Percentiles rank a stretch among this genome's conserved stretches.
Evolutionary conservation across 2,113 vertebrate species (phyloP).

Genomic region (Zosterops hypoxanthus): DNA sequence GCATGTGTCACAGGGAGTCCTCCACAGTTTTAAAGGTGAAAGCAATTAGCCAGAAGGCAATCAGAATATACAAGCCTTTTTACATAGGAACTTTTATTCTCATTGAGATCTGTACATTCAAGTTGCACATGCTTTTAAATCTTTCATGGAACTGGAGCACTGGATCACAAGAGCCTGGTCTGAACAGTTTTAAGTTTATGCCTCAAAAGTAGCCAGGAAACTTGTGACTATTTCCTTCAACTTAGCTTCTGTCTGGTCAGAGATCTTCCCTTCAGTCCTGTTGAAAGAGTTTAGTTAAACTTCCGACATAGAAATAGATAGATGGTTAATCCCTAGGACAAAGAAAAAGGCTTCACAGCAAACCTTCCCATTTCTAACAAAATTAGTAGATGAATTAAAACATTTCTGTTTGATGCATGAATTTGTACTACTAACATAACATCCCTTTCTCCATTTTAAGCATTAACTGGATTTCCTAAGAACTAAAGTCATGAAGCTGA

Average conservation of each 20-base stretch:
- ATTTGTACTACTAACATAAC: neutral
- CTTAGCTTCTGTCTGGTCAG: slow-evolving; percentile 88
- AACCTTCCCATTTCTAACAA: neutral
- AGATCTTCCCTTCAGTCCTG: slow-evolving; percentile 92
- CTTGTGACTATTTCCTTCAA: slow-evolving; percentile 90
- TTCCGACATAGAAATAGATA: neutral
- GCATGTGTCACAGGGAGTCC: rapidly evolving
- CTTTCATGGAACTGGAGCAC: slow-evolving; percentile 68
- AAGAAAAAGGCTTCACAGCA: neutral
- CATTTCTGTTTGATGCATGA: neutral
- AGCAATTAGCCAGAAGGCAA: neutral
- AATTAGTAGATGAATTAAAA: neutral
- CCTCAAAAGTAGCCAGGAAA: slow-evolving; percentile 95
- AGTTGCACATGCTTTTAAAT: slow-evolving; percentile 69
- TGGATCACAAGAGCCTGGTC: slow-evolving; percentile 50
- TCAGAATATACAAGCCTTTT: neutral
- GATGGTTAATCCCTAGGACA: neutral
- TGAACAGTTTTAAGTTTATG: slow-evolving; percentile 63
- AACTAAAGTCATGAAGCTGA: neutral
- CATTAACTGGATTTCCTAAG: neutral
- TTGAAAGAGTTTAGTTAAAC: neutral
- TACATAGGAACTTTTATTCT: slow-evolving; percentile 83
- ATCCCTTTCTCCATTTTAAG: neutral
- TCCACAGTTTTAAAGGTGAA: neutral
- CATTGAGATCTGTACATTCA: slow-evolving; percentile 81